phyloP scores from a whole-genome alignment of 1,140 invertebrate species.

The Ptiloglossa arizonensis region DNA sequence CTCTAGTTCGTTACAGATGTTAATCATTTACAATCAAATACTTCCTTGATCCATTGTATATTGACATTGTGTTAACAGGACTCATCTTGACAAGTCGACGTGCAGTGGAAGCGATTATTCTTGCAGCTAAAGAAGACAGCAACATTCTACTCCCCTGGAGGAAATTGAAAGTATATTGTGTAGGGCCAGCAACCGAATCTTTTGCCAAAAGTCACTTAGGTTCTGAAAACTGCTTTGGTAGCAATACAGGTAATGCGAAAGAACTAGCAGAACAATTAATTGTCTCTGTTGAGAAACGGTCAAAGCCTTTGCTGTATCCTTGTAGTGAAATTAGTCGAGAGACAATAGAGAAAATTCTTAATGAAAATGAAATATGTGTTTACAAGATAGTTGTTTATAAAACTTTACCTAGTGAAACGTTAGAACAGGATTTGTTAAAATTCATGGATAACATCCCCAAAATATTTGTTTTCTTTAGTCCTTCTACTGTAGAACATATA shows the following conservation, averaged over 20 bases:
- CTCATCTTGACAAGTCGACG: constrained; percentile 78
- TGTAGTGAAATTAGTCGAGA: constrained; percentile 77
- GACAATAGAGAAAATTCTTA: constrained; percentile 72
- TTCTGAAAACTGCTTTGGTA: constrained; percentile 71
- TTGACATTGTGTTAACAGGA: constrained; percentile 59
- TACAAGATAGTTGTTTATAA: constrained; percentile 73
- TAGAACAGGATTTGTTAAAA: constrained; percentile 66
- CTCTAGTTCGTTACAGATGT: neutral
- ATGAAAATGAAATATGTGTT: constrained; percentile 61
- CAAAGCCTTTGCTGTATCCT: constrained; percentile 74
- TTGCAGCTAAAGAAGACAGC: constrained; percentile 53
- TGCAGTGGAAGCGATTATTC: constrained; percentile 72
- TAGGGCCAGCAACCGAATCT: constrained; percentile 75
- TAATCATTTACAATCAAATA: constrained; percentile 15
- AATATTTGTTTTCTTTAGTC: constrained; percentile 78
- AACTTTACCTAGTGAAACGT: constrained; percentile 69
- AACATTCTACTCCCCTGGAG: constrained; percentile 65
- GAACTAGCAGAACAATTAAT: constrained; percentile 73
- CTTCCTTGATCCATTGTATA: neutral
- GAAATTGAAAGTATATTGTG: constrained; percentile 71
- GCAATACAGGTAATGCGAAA: constrained; percentile 74
- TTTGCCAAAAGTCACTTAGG: constrained; percentile 65
- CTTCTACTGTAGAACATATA: constrained; percentile 73
- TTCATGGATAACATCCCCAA: constrained; percentile 54
- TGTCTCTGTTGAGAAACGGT: constrained; percentile 30